Percentiles rank a stretch among this genome's conserved stretches.
phyloP scores from a whole-genome alignment of 2,888 invertebrate species.

The Miltochrista miniata region DNA sequence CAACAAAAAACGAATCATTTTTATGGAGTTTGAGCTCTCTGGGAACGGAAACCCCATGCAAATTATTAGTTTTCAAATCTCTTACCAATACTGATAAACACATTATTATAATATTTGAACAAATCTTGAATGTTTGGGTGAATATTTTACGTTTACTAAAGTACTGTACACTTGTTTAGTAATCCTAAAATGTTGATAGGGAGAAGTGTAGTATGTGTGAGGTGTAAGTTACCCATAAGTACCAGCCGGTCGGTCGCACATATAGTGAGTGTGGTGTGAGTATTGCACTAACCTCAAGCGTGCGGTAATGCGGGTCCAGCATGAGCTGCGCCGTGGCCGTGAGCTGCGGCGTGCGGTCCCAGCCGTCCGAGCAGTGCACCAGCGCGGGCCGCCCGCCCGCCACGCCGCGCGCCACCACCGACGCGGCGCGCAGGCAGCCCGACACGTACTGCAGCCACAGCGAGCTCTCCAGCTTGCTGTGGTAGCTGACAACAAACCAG shows the following conservation, averaged over 20 bases:
- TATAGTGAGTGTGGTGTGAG: neutral
- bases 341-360: slow-evolving; percentile 99
- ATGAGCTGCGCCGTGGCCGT: slow-evolving; percentile 96
- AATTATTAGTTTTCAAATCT: no score
- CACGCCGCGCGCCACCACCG: slow-evolving; percentile 91
- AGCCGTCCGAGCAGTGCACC: slow-evolving; percentile 99
- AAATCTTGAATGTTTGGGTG: no score
- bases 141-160: no score
- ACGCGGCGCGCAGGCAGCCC: slow-evolving; percentile 91
- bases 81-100: no score
- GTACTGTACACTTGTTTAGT: no score
- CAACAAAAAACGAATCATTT: no score
- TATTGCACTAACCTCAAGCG: slow-evolving; percentile 87
- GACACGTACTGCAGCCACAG: slow-evolving; percentile 95
- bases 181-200: no score
- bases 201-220: no score
- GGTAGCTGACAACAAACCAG: slow-evolving; percentile 90
- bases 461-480: slow-evolving; percentile 88
- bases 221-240: no score
- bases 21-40: no score
- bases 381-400: slow-evolving; percentile 95
- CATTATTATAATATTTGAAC: no score
- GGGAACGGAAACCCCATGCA: no score
- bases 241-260: neutral
- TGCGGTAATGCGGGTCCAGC: slow-evolving; percentile 97